Evolutionary conservation across 2,797 vertebrate species (phyloP).

Genomic region (Lacerta bilineata): DNA sequence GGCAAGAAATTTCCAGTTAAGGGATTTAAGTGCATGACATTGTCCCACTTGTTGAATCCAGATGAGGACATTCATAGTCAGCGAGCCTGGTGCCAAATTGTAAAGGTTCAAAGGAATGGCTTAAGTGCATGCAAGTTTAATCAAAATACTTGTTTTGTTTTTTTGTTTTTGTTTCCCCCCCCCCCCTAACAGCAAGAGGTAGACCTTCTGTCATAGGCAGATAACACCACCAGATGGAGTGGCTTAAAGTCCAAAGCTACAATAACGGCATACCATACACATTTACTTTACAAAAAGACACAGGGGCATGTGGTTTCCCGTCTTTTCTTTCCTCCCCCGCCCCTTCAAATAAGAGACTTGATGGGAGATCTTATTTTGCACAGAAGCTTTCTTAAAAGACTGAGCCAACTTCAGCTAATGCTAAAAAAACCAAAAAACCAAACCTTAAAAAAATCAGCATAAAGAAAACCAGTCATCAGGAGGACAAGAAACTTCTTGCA

Average conservation of each 20-base stretch:
- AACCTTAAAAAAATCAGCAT: fast-evolving
- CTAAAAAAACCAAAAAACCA: background rate
- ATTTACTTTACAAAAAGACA: slow-evolving; percentile 39
- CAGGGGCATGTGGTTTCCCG: fast-evolving
- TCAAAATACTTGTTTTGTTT: slow-evolving; percentile 61
- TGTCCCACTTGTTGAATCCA: slow-evolving; percentile 73
- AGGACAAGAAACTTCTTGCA: fast-evolving
- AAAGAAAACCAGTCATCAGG: background rate
- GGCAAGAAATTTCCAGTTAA: slow-evolving; percentile 70
- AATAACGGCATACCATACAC: slow-evolving; percentile 57
- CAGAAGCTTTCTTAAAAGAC: background rate
- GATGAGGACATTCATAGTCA: slow-evolving; percentile 70
- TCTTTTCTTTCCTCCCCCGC: background rate
- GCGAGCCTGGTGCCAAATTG: slow-evolving; percentile 44
- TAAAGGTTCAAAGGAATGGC: slow-evolving; percentile 65
- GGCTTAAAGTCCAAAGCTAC: slow-evolving; percentile 58
- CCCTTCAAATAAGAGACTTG: background rate
- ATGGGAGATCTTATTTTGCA: slow-evolving; percentile 10
- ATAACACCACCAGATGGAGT: slow-evolving; percentile 66
- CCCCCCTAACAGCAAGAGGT: slow-evolving; percentile 41
- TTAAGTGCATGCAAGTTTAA: slow-evolving; percentile 61
- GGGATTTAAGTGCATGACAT: slow-evolving; percentile 75
- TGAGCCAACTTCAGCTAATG: background rate
- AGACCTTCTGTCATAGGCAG: slow-evolving; percentile 62
- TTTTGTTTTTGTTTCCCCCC: slow-evolving; percentile 41